phyloP scores from a whole-genome alignment of 2,113 vertebrate species.

The Pollimyrus isidori region DNA sequence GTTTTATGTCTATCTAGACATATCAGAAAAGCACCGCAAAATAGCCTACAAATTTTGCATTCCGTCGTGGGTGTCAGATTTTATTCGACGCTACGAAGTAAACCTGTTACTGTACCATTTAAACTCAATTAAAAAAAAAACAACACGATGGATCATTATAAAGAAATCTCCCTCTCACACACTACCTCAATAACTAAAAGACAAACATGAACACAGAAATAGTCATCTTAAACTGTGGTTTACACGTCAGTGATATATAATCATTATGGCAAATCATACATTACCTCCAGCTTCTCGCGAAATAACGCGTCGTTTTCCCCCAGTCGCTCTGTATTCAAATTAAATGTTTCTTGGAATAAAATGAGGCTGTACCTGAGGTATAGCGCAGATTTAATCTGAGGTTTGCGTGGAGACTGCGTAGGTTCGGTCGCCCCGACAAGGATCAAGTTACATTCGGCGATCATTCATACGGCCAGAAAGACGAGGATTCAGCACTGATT shows the following conservation, averaged over 20 bases:
- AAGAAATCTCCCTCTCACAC: background rate
- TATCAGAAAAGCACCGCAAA: background rate
- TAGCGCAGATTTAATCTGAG: background rate
- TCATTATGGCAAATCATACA: background rate
- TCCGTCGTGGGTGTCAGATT: background rate
- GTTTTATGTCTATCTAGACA: background rate
- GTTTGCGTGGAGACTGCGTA: background rate
- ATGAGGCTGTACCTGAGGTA: background rate
- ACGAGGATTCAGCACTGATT: background rate
- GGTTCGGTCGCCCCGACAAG: background rate
- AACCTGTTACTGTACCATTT: background rate
- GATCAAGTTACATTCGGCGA: background rate
- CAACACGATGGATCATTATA: background rate
- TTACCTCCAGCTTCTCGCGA: background rate
- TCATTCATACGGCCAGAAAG: background rate
- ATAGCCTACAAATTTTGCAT: background rate
- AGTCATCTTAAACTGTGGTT: background rate
- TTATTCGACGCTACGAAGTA: background rate
- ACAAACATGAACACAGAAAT: background rate
- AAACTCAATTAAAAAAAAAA: background rate
- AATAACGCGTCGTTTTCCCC: background rate
- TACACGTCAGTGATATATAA: background rate
- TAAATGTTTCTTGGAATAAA: background rate
- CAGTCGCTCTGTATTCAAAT: background rate
- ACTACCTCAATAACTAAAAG: background rate